Conservation (phyloP, 2,113 vertebrate genomes). For the Aleadryas rufinucha region DNA sequence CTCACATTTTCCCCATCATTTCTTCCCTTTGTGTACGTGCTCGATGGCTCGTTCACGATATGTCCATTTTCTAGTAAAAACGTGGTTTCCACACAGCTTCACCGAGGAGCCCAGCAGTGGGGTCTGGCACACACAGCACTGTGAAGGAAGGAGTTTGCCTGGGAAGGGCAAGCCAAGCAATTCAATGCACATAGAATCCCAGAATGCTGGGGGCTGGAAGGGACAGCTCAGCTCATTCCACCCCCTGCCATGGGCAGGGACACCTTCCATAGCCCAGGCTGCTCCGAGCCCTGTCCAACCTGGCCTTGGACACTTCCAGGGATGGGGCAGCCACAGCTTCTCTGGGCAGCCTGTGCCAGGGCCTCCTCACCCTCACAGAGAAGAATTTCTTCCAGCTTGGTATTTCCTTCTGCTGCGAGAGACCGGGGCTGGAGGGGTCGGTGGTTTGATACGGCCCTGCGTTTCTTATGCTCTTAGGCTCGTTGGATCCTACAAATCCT, state of each 20-base stretch:
- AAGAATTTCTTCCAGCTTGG: neutral
- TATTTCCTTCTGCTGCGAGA: neutral
- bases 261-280: neutral
- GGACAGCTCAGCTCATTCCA: neutral
- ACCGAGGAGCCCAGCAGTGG: neutral
- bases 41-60: too few relatives aligned
- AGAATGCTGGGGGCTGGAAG: neutral
- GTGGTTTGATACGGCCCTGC: neutral
- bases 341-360: neutral
- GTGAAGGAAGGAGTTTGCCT: neutral
- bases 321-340: neutral
- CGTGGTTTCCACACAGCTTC: too few relatives aligned
- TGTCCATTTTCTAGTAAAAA: too few relatives aligned
- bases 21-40: too few relatives aligned
- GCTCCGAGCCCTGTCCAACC: rapidly evolving
- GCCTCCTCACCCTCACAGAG: neutral
- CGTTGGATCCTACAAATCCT: slow-evolving; percentile 13
- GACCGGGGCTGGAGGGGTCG: rapidly evolving
- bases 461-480: neutral
- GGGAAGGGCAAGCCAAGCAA: neutral
- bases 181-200: neutral
- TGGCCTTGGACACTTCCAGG: neutral
- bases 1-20: too few relatives aligned
- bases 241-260: neutral
- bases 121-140: neutral